phyloP scores from a whole-genome alignment of 2,888 invertebrate genomes.

The Petrophora chlorosata region DNA sequence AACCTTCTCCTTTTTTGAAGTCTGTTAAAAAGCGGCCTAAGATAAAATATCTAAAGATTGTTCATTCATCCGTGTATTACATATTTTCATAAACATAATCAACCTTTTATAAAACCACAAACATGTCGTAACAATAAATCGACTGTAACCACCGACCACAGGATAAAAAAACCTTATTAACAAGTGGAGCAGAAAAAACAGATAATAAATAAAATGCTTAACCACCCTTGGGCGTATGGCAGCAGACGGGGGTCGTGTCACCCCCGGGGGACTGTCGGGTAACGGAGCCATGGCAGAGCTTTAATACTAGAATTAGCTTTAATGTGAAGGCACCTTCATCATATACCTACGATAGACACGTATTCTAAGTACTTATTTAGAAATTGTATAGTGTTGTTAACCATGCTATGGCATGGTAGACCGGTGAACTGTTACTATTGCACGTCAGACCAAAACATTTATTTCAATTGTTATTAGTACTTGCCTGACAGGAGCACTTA shows the following conservation, averaged over 20 bases:
- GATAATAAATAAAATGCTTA: conserved; percentile 14
- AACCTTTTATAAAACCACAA: background rate
- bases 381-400: no score
- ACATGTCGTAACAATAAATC: background rate
- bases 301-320: background rate
- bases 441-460: no score
- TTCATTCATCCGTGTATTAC: no score
- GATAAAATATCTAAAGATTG: no score
- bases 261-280: background rate
- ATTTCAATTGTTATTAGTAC: no score
- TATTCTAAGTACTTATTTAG: no score
- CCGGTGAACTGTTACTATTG: no score
- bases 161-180: conserved; percentile 10
- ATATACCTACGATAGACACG: no score
- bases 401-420: no score
- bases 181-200: conserved; percentile 16
- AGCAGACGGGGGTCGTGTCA: conserved; percentile 5
- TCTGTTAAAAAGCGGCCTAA: no score
- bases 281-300: background rate
- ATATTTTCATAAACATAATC: background rate
- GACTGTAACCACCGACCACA: conserved; percentile 3
- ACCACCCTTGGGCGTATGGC: conserved; percentile 4
- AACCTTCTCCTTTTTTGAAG: no score
- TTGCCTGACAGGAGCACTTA: no score
- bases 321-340: background rate